phyloP scores from a whole-genome alignment of 2,888 invertebrate species.

The Agriotes lineatus region DNA sequence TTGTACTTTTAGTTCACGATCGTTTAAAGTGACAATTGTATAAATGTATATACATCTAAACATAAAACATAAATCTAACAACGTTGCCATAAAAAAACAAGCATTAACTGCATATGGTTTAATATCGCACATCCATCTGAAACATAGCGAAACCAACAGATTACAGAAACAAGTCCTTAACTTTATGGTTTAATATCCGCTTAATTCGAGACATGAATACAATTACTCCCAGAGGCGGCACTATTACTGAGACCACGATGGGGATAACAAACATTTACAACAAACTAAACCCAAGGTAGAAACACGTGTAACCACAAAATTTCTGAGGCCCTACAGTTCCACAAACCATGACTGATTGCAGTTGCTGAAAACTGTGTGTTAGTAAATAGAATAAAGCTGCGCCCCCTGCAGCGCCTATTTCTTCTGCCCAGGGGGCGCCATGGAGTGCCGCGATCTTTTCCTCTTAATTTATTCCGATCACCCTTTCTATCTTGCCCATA shows the following conservation, averaged over 20 bases:
- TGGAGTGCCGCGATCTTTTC: constrained; percentile 83
- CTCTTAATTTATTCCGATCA: constrained; percentile 95
- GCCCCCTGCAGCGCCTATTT: constrained; percentile 80
- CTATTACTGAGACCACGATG: background rate
- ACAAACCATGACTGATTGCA: constrained; percentile 14
- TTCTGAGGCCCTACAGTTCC: constrained; percentile 26
- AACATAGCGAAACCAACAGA: background rate
- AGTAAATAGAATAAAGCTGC: constrained; percentile 25
- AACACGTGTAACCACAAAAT: constrained; percentile 10
- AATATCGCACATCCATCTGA: background rate
- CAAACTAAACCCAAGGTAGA: constrained; percentile 5
- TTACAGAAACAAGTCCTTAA: background rate
- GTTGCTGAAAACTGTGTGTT: background rate
- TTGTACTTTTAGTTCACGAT: too few relatives aligned
- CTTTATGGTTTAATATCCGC: constrained; percentile 13
- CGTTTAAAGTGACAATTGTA: too few relatives aligned
- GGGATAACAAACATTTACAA: constrained; percentile 22
- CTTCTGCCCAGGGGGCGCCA: constrained; percentile 83
- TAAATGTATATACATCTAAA: too few relatives aligned
- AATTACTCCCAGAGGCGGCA: constrained; percentile 5
- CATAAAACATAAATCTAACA: too few relatives aligned
- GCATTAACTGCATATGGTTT: too few relatives aligned
- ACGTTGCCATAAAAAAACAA: too few relatives aligned
- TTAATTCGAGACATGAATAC: background rate
- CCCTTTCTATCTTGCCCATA: constrained; percentile 95